Conservation (phyloP, 2,797 vertebrate genomes). For the Otolemur crassicaudatus region DNA sequence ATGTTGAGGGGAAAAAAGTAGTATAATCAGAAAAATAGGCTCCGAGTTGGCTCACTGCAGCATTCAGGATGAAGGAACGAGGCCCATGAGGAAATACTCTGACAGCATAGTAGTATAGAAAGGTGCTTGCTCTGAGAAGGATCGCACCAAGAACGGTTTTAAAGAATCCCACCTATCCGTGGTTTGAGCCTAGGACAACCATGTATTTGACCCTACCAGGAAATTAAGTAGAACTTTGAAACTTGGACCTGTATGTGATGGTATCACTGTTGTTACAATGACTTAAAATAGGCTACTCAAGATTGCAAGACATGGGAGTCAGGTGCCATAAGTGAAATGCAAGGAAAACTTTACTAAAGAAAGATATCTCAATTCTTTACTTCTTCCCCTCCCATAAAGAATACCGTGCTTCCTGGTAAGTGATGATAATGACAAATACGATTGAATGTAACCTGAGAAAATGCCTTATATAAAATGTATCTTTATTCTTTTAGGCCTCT, state of each 20-base stretch:
- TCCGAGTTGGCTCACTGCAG: background rate
- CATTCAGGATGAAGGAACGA: background rate
- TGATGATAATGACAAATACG: background rate
- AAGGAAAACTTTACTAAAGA: background rate
- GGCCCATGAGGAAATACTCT: background rate
- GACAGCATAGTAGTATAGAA: background rate
- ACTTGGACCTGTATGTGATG: background rate
- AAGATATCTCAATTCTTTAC: background rate
- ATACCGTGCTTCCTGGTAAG: slow-evolving; percentile 36
- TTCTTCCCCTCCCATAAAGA: background rate
- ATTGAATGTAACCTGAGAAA: slow-evolving; percentile 48
- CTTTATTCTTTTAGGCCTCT: slow-evolving; percentile 92
- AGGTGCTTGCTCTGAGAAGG: background rate
- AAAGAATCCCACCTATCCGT: background rate
- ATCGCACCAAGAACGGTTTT: background rate
- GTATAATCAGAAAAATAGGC: background rate
- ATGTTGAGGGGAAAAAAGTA: background rate
- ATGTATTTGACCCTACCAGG: background rate
- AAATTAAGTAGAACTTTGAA: background rate
- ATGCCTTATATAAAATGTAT: slow-evolving; percentile 65
- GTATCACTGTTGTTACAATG: background rate
- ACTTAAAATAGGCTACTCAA: background rate
- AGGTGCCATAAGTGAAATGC: background rate
- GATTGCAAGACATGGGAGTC: background rate
- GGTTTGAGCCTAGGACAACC: background rate